Evolutionary conservation across 2,797 vertebrate genomes (phyloP).

Genomic region (Knipowitschia caucasica): DNA sequence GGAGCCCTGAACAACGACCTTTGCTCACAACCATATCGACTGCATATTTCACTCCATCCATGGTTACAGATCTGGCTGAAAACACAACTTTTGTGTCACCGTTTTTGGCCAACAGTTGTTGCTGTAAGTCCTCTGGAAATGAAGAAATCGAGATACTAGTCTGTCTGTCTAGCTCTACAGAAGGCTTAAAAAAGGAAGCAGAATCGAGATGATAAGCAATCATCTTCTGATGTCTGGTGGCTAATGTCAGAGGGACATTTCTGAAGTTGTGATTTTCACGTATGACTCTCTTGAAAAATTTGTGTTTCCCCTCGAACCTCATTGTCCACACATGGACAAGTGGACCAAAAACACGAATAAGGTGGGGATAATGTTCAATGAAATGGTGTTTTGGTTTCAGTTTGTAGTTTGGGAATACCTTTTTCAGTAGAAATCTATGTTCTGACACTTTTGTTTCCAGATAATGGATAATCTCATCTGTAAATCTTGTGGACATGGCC

Average conservation of each 20-base stretch:
- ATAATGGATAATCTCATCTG: conserved; percentile 12
- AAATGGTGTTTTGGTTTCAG: conserved; percentile 10
- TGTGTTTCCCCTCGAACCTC: conserved; percentile 14
- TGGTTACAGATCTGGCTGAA: neutral
- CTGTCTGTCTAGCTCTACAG: neutral
- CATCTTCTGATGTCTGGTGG: conserved; percentile 9
- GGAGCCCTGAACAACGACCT: conserved; percentile 4
- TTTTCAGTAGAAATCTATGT: neutral
- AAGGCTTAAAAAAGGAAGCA: conserved; percentile 3
- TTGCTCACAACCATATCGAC: conserved; percentile 7
- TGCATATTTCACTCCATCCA: conserved; percentile 7
- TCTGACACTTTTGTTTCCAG: conserved; percentile 8
- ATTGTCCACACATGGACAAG: conserved; percentile 15
- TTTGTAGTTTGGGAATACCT: neutral
- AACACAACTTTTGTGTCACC: conserved; percentile 1
- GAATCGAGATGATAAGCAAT: conserved; percentile 11
- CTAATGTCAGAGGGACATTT: conserved; percentile 8
- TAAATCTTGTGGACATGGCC: neutral
- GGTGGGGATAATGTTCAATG: conserved; percentile 3
- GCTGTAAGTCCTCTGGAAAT: neutral
- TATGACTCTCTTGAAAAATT: conserved; percentile 8
- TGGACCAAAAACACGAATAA: conserved; percentile 9
- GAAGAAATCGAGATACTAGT: neutral
- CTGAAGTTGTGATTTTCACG: conserved; percentile 2
- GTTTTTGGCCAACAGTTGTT: neutral